These are phyloP conservation scores for Crotalus adamanteus DNA, from an alignment of 2,797 vertebrate genomes.

Conservation along the genomic window DNA sequence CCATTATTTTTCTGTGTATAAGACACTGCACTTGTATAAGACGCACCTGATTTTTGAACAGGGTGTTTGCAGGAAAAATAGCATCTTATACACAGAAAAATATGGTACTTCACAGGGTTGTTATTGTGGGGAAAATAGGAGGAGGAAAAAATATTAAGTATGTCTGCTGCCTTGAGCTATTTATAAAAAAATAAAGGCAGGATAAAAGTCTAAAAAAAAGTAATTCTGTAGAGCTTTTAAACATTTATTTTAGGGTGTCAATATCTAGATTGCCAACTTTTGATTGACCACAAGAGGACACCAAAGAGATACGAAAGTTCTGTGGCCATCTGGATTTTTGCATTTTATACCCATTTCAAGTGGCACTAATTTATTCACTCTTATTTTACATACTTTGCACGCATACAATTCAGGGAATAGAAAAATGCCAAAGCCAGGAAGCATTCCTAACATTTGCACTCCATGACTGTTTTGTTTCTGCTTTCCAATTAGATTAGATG, in stretches of 20 bases:
- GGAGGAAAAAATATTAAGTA: background rate
- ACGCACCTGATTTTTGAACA: no score
- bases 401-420: conserved; percentile 12
- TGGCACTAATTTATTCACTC: background rate
- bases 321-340: background rate
- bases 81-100: no score
- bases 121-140: background rate
- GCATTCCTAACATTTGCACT: background rate
- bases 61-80: no score
- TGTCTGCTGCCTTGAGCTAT: background rate
- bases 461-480: accelerated
- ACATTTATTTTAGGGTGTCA: background rate
- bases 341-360: background rate
- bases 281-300: background rate
- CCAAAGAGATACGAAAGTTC: background rate
- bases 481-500: background rate
- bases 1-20: no score
- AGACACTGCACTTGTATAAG: no score
- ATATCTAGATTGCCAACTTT: background rate
- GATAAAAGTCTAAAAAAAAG: background rate
- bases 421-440: background rate
- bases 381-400: background rate
- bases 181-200: background rate
- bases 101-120: background rate
- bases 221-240: background rate